Evolutionary conservation across 2,888 invertebrate genomes (phyloP), one percentile per base, ranked within the genome.

Genomic region (Trichopoda pennipes): DNA sequence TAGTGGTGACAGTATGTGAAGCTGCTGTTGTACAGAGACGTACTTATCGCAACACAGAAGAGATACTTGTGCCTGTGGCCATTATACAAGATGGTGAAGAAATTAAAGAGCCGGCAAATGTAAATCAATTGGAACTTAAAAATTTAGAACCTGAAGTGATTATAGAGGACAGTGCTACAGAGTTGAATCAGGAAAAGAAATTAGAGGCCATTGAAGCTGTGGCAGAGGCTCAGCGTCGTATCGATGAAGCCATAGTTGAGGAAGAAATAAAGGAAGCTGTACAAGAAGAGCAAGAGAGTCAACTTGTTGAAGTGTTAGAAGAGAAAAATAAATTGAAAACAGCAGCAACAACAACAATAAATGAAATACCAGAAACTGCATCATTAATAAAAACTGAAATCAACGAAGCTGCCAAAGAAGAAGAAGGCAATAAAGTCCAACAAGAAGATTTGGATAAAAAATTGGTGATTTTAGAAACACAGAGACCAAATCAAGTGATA

Each of bases 41-140:
- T 55, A 68, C 28, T 28, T 79, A 81, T 69, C 75, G 81, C 12
- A 73, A 79, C 49, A 73, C 81, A 1, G 73, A 79, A 38, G 82
- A 82, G 51, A 69, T 82, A 19, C 66, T 82, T n/a, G 82, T 85
- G 17, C 85, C 85, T 1, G 85, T 85, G n/a, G 68, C 75, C 51
- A 70, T 85, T 10, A 76, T 85, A 68, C 74, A 84, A 76, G 81
- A 83, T 55, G 82, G 61, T 14, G 75, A 82, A 44, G 60, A 77
- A 38, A 61, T 84, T 42, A 68, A 80, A 17, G 47, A 72, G 12
- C 63, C 80, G 10, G 38, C 1, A n/a, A 81, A 81, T 51, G 60
- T 74, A 42, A 70, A 80, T 19, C 80, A 77, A 8, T 56, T 81
- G 12, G 64, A 81, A 49, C 17, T 72, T 16, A 81, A 79, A 14